Evolutionary conservation across 92 coral and sea anemone species (phyloP), one percentile per base, ranked within the genome.

Genomic region (Epizoanthus stellaris): DNA sequence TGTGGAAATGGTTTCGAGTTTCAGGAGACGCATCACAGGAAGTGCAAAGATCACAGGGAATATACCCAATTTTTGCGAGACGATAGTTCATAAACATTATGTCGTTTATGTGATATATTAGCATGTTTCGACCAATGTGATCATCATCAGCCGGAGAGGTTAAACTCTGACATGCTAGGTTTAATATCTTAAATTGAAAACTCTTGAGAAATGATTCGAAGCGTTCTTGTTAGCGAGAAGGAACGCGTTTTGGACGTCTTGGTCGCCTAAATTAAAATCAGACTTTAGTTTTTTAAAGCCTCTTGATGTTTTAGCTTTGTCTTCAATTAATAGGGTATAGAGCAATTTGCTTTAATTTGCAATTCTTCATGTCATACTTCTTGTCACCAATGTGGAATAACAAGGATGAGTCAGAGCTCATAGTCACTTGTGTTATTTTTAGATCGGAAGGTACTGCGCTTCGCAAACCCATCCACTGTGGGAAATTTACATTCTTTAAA

Each of bases 1-100:
- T n/a, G n/a, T n/a, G n/a, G n/a, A 70, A 40, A 40, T 70, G 56
- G 76, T 70, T 56, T 39, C 76, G 34, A 17, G 76, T 70, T 70
- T 70, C 76, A 70, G 34, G 56, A 43, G n/a, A n/a, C n/a, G n/a
- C n/a, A n/a, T n/a, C n/a, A n/a, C n/a, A n/a, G n/a, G n/a, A n/a
- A n/a, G n/a, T n/a, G n/a, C n/a, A n/a, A n/a, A n/a, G n/a, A n/a
- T 43, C 47, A n/a, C n/a, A n/a, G n/a, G n/a, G n/a, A n/a, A n/a
- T n/a, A n/a, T n/a, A n/a, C n/a, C 6, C 47, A 43, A 43, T 43
- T 43, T 43, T 43, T 7, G 47, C 47, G 45, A 70, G 75, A 40
- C 75, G 54, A 20, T 20, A 64, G 23, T 19, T n/a, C 70, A 25
- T 64, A 64, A 64, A 65, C 5, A 30, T 65, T 17, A 65, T 20